Percentiles rank a stretch among this genome's conserved stretches.
These are phyloP conservation scores for Acronicta psi DNA, from an alignment of 2,888 invertebrate genomes.

Conservation along the genomic window DNA sequence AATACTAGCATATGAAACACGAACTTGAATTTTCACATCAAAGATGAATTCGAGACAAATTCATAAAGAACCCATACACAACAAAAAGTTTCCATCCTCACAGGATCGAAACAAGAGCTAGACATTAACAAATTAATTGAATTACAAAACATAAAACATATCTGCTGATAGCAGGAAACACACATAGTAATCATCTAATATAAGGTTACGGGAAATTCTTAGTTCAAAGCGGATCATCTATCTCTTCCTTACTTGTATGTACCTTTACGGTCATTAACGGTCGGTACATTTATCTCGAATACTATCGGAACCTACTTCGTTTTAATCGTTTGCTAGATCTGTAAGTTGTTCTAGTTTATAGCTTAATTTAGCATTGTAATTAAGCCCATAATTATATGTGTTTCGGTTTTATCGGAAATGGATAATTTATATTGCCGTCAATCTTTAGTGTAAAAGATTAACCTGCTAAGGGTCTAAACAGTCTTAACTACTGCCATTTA, in stretches of 20 bases:
- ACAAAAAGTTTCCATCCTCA: not conserved
- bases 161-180: slow-evolving; percentile 25
- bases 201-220: slow-evolving; percentile 55
- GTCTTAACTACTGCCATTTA: too few species aligned
- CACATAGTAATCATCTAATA: slow-evolving; percentile 34
- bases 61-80: too few species aligned
- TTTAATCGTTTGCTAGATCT: slow-evolving; percentile 36
- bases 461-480: too few species aligned
- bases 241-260: slow-evolving; percentile 54
- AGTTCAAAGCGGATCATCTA: slow-evolving; percentile 49
- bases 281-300: slow-evolving; percentile 40
- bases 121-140: slow-evolving; percentile 3
- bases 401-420: not conserved
- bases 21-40: too few species aligned
- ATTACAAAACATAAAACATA: slow-evolving; percentile 12
- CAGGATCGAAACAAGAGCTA: not conserved
- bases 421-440: not conserved
- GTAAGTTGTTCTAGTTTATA: slow-evolving; percentile 33
- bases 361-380: slow-evolving; percentile 24
- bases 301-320: slow-evolving; percentile 35
- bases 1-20: too few species aligned
- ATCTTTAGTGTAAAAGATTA: too few species aligned
- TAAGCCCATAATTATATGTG: not conserved
- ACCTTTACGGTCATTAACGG: slow-evolving; percentile 54
- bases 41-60: too few species aligned